A percentile compares a stretch with the other conserved stretches of the same genome.
phyloP scores from a whole-genome alignment of 2,888 invertebrate species.

The Oligia latruncula region DNA sequence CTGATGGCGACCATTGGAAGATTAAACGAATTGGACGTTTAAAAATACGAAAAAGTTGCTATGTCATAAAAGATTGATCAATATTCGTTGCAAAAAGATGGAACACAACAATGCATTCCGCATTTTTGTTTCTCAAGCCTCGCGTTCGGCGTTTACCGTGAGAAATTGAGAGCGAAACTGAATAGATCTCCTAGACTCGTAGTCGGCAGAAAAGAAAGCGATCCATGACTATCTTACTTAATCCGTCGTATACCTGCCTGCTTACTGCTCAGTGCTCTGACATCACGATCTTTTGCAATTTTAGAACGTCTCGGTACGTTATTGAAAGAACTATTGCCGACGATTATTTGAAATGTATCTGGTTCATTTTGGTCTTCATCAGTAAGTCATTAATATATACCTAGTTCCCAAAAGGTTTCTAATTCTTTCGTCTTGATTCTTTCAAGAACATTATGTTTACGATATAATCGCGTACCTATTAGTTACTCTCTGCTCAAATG shows the following conservation, averaged over 20 bases:
- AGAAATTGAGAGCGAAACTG: constrained; percentile 79
- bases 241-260: constrained; percentile 72
- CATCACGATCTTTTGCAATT: constrained; percentile 73
- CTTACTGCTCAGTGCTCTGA: constrained; percentile 62
- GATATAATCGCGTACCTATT: not conserved
- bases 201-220: constrained; percentile 82
- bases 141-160: constrained; percentile 59
- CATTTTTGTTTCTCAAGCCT: constrained; percentile 69
- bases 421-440: not conserved
- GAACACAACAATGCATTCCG: constrained; percentile 69
- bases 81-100: constrained; percentile 37
- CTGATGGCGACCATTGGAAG: constrained; percentile 16
- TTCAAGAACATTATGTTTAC: not conserved
- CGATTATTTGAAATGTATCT: constrained; percentile 58
- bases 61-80: constrained; percentile 8
- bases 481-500: not conserved
- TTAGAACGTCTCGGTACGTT: constrained; percentile 66
- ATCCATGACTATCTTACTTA: constrained; percentile 76
- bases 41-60: not conserved
- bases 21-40: constrained; percentile 9
- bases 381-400: constrained; percentile 28
- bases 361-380: constrained; percentile 26
- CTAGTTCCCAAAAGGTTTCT: constrained; percentile 4
- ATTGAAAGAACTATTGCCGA: constrained; percentile 54
- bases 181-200: constrained; percentile 69